phyloP scores from a whole-genome alignment of 30 jellyfish, hydroid and myxozoan species.

The Chironex yamaguchii region DNA sequence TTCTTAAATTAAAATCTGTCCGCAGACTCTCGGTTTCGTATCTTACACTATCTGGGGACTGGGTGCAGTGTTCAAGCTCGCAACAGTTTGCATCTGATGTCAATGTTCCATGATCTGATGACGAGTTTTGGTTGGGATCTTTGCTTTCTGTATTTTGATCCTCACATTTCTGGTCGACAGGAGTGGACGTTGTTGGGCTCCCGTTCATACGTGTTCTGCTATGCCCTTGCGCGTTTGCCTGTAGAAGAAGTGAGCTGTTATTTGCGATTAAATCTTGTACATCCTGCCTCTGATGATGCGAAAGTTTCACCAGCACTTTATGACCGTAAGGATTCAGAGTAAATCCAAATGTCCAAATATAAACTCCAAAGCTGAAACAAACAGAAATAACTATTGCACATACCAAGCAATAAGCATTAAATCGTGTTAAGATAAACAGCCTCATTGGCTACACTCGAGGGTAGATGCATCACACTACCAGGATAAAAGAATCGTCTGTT shows the following conservation, averaged over 20 bases:
- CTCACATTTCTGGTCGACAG: not conserved
- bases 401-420: too few species aligned
- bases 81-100: conserved; percentile 12
- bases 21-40: conserved; percentile 94
- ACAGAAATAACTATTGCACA: not conserved
- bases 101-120: conserved; percentile 25
- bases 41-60: conserved; percentile 94
- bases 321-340: conserved; percentile 90
- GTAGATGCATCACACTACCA: too few species aligned
- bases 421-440: too few species aligned
- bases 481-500: too few species aligned
- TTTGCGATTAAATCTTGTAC: conserved; percentile 81
- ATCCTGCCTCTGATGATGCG: conserved; percentile 79
- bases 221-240: conserved; percentile 58
- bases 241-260: conserved; percentile 81
- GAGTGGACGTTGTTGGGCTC: conserved; percentile 3
- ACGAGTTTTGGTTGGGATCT: conserved; percentile 10
- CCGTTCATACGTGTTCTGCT: conserved; percentile 10
- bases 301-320: conserved; percentile 77
- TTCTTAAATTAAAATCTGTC: conserved; percentile 89
- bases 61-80: conserved; percentile 76
- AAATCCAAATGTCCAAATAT: conserved; percentile 92
- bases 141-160: conserved; percentile 44
- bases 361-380: conserved; percentile 79
- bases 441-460: too few species aligned